Evolutionary conservation across 2,113 vertebrate species (phyloP).

Genomic region (Scalopus aquaticus): DNA sequence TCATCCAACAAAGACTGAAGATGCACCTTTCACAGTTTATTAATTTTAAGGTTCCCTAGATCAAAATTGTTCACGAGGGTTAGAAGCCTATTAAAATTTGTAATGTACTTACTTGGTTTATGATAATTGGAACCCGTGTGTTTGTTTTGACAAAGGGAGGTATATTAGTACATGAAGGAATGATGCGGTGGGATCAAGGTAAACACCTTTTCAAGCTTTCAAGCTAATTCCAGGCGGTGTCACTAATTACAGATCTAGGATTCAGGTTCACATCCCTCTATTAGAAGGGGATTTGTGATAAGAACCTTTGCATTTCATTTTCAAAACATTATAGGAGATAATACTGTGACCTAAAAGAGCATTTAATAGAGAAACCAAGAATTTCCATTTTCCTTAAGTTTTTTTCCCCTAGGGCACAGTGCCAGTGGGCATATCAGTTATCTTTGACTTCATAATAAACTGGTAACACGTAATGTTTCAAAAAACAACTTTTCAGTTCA

Average conservation of each 20-base stretch:
- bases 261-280: not conserved
- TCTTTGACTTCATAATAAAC: not conserved
- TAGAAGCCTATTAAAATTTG: conserved; percentile 71
- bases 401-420: too few species aligned
- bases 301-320: conserved; percentile 42
- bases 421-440: not conserved
- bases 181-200: conserved; percentile 28
- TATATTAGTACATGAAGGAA: not conserved
- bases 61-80: conserved; percentile 67
- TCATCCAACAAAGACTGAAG: conserved; percentile 54
- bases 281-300: not conserved
- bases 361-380: not conserved
- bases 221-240: conserved; percentile 20
- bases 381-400: conserved; percentile 6
- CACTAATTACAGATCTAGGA: conserved; percentile 44
- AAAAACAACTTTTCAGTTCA: not conserved
- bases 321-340: conserved; percentile 17
- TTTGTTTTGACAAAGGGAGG: conserved; percentile 66
- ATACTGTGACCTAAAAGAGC: not conserved
- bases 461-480: not conserved
- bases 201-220: conserved; percentile 38
- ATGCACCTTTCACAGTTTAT: conserved; percentile 72
- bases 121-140: conserved; percentile 30
- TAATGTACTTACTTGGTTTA: conserved; percentile 37
- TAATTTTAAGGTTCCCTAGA: conserved; percentile 76